Conservation (phyloP, 1,140 invertebrate species). For the Brachionus rotundiformis region DNA sequence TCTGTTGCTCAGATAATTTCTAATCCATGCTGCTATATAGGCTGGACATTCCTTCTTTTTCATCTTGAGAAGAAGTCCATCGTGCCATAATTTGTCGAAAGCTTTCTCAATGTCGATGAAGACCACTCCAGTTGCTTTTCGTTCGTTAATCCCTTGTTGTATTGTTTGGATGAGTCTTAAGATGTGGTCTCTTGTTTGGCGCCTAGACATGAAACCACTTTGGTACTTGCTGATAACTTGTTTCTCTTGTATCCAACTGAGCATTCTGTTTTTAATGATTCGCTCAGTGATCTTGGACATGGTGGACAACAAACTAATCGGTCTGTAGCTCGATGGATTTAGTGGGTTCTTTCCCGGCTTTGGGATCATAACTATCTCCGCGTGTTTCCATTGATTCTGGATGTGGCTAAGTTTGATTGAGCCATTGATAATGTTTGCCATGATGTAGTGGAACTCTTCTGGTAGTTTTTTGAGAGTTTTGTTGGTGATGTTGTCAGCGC, state of each 20-base stretch:
- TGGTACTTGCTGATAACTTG: constrained; percentile 17
- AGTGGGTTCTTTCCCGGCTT: constrained; percentile 50
- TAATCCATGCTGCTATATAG: too few relatives aligned
- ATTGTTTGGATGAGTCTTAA: constrained; percentile 56
- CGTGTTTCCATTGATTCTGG: constrained; percentile 50
- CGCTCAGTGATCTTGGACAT: constrained; percentile 49
- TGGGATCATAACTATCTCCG: constrained; percentile 4
- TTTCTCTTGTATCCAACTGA: constrained; percentile 22
- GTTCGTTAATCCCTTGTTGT: too few relatives aligned
- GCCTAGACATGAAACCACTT: constrained; percentile 56
- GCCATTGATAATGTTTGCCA: background rate
- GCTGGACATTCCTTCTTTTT: too few relatives aligned
- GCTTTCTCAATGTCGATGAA: too few relatives aligned
- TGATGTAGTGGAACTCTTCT: background rate
- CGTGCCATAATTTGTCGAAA: too few relatives aligned
- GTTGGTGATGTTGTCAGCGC: too few relatives aligned
- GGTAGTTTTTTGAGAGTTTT: background rate
- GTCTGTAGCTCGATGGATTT: constrained; percentile 44
- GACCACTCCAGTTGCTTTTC: too few relatives aligned
- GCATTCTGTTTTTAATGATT: constrained; percentile 33
- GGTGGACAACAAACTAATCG: constrained; percentile 48
- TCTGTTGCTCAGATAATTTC: too few relatives aligned
- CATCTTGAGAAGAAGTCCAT: too few relatives aligned
- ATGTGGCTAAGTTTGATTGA: background rate
- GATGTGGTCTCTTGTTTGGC: constrained; percentile 60